These are phyloP conservation scores for Macropodus opercularis DNA, from an alignment of 2,797 vertebrate genomes.

Conservation along the genomic window DNA sequence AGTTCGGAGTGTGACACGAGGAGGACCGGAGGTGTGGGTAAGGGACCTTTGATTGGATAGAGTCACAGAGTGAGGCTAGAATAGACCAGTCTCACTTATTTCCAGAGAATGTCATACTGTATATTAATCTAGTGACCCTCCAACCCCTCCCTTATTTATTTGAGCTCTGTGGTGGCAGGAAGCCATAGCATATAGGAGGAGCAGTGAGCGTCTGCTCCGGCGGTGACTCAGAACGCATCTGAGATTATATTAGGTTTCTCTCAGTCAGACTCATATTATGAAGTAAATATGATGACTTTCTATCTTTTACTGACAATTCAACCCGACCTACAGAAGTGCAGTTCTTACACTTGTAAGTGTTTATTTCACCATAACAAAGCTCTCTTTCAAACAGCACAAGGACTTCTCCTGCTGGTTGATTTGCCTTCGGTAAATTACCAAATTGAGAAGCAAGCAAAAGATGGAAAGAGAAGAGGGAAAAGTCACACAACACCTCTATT, in stretches of 20 bases:
- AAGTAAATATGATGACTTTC: conserved; percentile 13
- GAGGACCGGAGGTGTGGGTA: conserved; percentile 5
- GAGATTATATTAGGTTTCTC: conserved; percentile 33
- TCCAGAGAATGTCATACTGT: conserved; percentile 31
- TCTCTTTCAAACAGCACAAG: no score
- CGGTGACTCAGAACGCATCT: conserved; percentile 34
- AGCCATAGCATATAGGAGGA: conserved; percentile 30
- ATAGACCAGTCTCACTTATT: conserved; percentile 36
- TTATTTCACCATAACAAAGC: no score
- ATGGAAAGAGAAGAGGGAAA: no score
- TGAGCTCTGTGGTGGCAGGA: conserved; percentile 11
- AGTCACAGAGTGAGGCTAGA: conserved; percentile 25
- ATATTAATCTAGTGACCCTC: conserved; percentile 13
- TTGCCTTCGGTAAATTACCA: no score
- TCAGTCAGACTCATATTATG: conserved; percentile 14
- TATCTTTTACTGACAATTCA: no score
- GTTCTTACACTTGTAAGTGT: no score
- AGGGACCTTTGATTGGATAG: conserved; percentile 29
- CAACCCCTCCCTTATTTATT: conserved; percentile 13
- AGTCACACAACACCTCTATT: no score
- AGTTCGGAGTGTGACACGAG: conserved; percentile 35
- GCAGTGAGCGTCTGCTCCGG: conserved; percentile 14
- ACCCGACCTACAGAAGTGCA: no score
- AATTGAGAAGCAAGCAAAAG: no score
- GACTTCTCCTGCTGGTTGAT: no score